A percentile compares a stretch with the other conserved stretches of the same genome.
Conservation (phyloP, 2,888 invertebrate genomes). For the Parnassius orleans region DNA sequence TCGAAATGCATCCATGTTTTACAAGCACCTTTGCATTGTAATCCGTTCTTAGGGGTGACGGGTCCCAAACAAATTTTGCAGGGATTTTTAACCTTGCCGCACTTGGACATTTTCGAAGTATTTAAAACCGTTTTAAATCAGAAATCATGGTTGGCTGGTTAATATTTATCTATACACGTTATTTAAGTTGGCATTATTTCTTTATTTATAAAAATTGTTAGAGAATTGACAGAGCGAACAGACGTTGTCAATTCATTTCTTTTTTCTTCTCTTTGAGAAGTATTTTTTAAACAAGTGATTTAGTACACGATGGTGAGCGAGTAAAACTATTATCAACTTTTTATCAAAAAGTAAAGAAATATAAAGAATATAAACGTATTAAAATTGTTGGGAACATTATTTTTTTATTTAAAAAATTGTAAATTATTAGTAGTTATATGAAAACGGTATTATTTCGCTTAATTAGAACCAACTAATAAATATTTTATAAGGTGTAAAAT, state of each 20-base stretch:
- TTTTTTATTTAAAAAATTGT: too few species aligned
- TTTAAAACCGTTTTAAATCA: conserved; percentile 32
- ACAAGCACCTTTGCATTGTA: conserved; percentile 65
- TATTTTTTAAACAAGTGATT: conserved; percentile 7
- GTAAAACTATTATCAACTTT: too few species aligned
- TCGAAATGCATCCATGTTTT: conserved; percentile 60
- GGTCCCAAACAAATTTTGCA: conserved; percentile 63
- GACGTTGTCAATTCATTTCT: conserved; percentile 16
- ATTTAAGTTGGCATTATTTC: conserved; percentile 23
- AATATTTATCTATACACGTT: conserved; percentile 7
- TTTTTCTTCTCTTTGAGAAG: conserved; percentile 26
- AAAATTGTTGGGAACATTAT: too few species aligned
- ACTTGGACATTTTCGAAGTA: conserved; percentile 47
- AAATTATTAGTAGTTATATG: too few species aligned
- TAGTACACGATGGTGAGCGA: neutral
- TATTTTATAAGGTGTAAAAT: too few species aligned
- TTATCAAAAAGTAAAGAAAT: too few species aligned
- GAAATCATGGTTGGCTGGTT: conserved; percentile 27
- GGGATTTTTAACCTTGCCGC: conserved; percentile 54
- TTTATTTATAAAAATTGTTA: conserved; percentile 25
- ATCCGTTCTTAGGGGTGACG: conserved; percentile 54
- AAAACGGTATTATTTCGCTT: too few species aligned
- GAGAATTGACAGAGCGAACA: conserved; percentile 15
- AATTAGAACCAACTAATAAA: too few species aligned
- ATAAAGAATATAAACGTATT: too few species aligned